These are phyloP conservation scores for Pollicipes pollicipes DNA, from an alignment of 1,140 invertebrate genomes.

Conservation along the genomic window DNA sequence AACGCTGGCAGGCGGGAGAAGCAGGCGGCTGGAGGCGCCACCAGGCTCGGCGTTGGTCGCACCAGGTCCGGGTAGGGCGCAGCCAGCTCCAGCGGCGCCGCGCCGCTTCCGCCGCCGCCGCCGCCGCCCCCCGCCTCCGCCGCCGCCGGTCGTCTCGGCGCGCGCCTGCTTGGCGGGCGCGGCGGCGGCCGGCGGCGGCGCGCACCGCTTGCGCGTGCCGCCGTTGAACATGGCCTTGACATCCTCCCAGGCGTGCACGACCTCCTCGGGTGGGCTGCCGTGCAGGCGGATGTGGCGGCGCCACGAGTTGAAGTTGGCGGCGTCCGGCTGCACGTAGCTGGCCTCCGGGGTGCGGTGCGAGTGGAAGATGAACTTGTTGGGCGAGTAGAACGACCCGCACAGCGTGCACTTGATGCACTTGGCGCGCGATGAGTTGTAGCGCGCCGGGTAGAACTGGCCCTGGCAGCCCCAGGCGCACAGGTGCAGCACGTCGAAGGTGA, in stretches of 20 bases:
- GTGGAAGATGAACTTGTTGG: conserved; percentile 97
- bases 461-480: conserved; percentile 89
- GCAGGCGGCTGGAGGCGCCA: no score
- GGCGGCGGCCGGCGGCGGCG: conserved; percentile 25
- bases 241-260: conserved; percentile 48
- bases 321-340: conserved; percentile 77
- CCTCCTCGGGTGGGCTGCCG: conserved; percentile 50
- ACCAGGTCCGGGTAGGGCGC: no score
- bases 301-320: conserved; percentile 97
- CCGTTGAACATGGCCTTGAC: conserved; percentile 98
- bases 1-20: no score
- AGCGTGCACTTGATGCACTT: conserved; percentile 69
- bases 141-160: no score
- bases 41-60: no score
- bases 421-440: conserved; percentile 77
- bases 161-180: no score
- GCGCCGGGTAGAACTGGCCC: conserved; percentile 77
- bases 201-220: conserved; percentile 70
- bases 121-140: no score
- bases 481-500: conserved; percentile 84
- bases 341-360: conserved; percentile 74
- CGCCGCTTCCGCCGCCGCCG: no score
- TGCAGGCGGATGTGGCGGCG: conserved; percentile 76
- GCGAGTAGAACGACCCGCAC: conserved; percentile 86
- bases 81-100: no score